Percentiles rank a stretch among this genome's conserved stretches.
Conservation (phyloP, 2,113 vertebrate species). For the Phrynosoma blainvillii region DNA sequence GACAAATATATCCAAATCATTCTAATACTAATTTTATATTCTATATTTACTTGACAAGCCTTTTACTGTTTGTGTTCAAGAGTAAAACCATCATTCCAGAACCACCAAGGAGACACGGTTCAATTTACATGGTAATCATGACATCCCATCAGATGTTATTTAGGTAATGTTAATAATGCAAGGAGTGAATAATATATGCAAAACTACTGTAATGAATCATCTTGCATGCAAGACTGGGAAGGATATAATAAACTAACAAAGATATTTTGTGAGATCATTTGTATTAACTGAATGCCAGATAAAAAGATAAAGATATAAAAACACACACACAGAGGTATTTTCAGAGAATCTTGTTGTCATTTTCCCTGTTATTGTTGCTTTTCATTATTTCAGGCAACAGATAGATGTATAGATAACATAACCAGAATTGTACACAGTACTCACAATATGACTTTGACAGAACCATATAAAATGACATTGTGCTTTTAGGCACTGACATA, state of each 20-base stretch:
- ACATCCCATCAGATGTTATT: neutral
- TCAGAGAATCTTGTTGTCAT: neutral
- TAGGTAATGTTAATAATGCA: slow-evolving; percentile 14
- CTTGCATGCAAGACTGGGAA: slow-evolving; percentile 7
- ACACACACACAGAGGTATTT: neutral
- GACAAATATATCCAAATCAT: neutral
- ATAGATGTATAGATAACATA: slow-evolving; percentile 9
- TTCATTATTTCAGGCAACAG: neutral
- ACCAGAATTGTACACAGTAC: neutral
- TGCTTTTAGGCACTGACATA: neutral
- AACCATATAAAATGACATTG: rapidly evolving
- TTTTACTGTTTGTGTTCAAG: slow-evolving; percentile 17
- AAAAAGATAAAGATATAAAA: slow-evolving; percentile 16
- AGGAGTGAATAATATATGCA: neutral
- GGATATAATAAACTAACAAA: slow-evolving; percentile 7
- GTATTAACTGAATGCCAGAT: neutral
- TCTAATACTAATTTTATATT: neutral
- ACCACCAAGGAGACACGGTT: neutral
- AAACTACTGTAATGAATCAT: slow-evolving; percentile 1
- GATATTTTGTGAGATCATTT: neutral
- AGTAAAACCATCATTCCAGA: neutral
- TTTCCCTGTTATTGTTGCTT: slow-evolving; percentile 10
- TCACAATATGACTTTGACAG: neutral
- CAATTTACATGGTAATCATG: slow-evolving; percentile 16
- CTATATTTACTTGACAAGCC: neutral